Evolutionary conservation across 1,140 invertebrate species (phyloP), one percentile per base, ranked within the genome.

Genomic region (Diuraphis noxia): DNA sequence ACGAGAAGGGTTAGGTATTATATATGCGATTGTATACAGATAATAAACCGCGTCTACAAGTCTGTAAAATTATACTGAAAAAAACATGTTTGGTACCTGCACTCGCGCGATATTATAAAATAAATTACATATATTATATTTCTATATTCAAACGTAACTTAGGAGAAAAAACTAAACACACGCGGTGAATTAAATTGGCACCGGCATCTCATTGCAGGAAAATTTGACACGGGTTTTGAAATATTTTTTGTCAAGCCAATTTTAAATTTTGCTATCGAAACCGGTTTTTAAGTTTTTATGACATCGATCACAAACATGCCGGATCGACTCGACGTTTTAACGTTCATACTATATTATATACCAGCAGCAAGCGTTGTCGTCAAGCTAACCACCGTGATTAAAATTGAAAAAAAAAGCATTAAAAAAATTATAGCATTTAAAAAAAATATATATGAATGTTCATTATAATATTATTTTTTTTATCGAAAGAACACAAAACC

Each of bases 1-100:
- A 13, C 56, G 13, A 72, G 56, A 34, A 17, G 56, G n/a, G 56
- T 6, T 72, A 72, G n/a, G n/a, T n/a, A n/a, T n/a, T n/a, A 52
- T 49, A 56, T 13, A 4, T n/a, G n/a, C 84, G 41, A 85, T 46
- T n/a, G 36, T 17, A 82, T n/a, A 30, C 23, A 30, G 84, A 85
- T 85, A 85, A 46, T 21, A 46, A 82, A 41, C 81, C 84, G 84
- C 84, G 84, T 85, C 84, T 34, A n/a, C n/a, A 46, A 85, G 84
- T 85, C 84, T 85, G 84, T 85, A 49, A 85, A 43, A 46, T 85
- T n/a, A 46, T 46, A 13, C 56, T 19, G 40, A 43, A 36, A 85
- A 85, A 85, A 85, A 85, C 84, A 23, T 46, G 84, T 85, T 46
- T 46, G 17, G n/a, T 72, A 63, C 56, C 56, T 72, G 43, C 84